Evolutionary conservation across 2,797 vertebrate genomes (phyloP).

Genomic region (Sebastes variabilis): DNA sequence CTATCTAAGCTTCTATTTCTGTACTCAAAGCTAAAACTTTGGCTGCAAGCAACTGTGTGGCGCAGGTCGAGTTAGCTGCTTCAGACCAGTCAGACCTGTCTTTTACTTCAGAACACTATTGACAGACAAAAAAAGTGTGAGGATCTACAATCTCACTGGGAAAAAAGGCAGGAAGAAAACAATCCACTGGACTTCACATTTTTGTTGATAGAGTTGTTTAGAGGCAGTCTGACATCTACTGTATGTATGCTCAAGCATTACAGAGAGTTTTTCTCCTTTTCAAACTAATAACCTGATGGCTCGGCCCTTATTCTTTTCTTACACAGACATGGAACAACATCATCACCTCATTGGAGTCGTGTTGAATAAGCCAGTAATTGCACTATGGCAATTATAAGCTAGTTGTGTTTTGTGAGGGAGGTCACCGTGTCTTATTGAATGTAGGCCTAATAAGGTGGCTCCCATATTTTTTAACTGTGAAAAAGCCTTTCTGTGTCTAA

Average conservation of each 20-base stretch:
- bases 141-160: not conserved
- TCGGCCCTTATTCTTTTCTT: not conserved
- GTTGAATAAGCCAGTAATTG: not conserved
- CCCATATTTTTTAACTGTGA: not conserved
- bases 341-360: not conserved
- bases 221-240: not conserved
- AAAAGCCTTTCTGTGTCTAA: not conserved
- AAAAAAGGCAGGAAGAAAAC: not conserved
- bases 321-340: not conserved
- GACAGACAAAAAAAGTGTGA: not conserved
- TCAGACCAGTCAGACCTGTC: not conserved
- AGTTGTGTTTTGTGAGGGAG: not conserved
- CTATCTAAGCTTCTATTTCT: slow-evolving; percentile 6
- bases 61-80: not conserved
- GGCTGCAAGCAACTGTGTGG: not conserved
- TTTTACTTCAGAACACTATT: not conserved
- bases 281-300: not conserved
- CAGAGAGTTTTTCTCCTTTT: not conserved
- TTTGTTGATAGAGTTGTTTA: not conserved
- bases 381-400: not conserved
- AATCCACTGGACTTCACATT: not conserved
- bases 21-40: not conserved
- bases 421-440: not conserved
- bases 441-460: not conserved
- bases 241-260: not conserved